A percentile compares a stretch with the other conserved stretches of the same genome.
Evolutionary conservation across 2,888 invertebrate genomes (phyloP).

Genomic region (Hedychridium roseum): DNA sequence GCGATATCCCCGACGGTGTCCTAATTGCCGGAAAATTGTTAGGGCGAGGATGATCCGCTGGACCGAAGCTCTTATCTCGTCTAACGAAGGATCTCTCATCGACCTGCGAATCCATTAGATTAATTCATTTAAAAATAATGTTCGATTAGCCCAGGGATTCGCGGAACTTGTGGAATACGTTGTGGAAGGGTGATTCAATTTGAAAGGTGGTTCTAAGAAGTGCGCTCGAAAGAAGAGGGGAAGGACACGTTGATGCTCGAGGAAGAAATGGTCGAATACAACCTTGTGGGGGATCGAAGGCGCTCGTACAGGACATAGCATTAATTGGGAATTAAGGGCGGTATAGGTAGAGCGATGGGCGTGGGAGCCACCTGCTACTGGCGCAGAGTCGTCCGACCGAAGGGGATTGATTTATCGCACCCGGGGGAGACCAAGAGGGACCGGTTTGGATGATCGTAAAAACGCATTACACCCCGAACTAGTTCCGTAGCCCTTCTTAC

Average conservation of each 20-base stretch:
- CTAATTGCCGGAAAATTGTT: conserved; percentile 52
- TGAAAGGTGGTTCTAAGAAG: not conserved
- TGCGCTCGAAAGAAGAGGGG: no score
- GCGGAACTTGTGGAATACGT: not conserved
- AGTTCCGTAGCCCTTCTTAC: no score
- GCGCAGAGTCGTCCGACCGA: conserved; percentile 27
- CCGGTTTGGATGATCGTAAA: conserved; percentile 23
- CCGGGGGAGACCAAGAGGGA: conserved; percentile 44
- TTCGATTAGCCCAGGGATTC: no score
- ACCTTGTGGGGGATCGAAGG: not conserved
- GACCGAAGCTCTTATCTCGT: no score
- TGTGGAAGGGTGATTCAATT: not conserved
- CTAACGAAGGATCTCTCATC: no score
- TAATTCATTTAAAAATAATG: no score
- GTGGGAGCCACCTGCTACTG: conserved; percentile 61
- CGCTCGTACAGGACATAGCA: conserved; percentile 39
- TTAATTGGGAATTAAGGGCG: conserved; percentile 63
- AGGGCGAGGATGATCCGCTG: no score
- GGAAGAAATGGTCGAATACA: no score
- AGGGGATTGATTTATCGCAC: conserved; percentile 62
- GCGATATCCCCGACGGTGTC: conserved; percentile 27
- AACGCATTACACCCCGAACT: no score
- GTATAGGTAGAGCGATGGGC: conserved; percentile 51
- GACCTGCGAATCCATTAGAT: no score
- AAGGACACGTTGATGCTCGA: no score